These are phyloP conservation scores for Tetropium fuscum DNA, from an alignment of 2,888 invertebrate species.

Conservation along the genomic window DNA sequence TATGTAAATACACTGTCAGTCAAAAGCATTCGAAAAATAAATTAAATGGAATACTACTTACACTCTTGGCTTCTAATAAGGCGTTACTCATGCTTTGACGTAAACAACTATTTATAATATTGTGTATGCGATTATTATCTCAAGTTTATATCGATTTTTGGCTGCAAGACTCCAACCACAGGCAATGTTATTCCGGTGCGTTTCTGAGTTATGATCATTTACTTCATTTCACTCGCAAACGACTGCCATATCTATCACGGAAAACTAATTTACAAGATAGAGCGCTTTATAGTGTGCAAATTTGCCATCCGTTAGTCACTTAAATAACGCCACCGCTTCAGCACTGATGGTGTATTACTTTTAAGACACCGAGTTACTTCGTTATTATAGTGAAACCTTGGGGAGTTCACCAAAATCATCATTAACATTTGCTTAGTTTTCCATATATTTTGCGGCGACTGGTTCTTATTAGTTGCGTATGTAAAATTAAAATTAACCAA, in stretches of 20 bases:
- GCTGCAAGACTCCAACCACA: slow-evolving; percentile 23
- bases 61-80: too few species aligned
- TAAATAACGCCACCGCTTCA: neutral
- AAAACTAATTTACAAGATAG: slow-evolving; percentile 24
- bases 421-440: too few species aligned
- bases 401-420: too few species aligned
- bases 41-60: too few species aligned
- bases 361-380: slow-evolving; percentile 10
- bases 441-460: too few species aligned
- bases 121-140: slow-evolving; percentile 3
- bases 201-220: slow-evolving; percentile 34
- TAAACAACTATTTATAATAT: slow-evolving; percentile 5
- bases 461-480: too few species aligned
- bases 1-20: too few species aligned
- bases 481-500: too few species aligned
- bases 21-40: too few species aligned
- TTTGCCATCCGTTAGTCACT: slow-evolving; percentile 6
- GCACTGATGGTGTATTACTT: neutral
- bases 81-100: too few species aligned
- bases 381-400: too few species aligned
- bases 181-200: slow-evolving; percentile 34
- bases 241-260: slow-evolving; percentile 28
- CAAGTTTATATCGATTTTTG: slow-evolving; percentile 10
- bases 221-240: slow-evolving; percentile 39
- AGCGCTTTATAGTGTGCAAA: slow-evolving; percentile 18